Evolutionary conservation across 2,113 vertebrate species (phyloP).

Genomic region (Montifringilla adamsi): DNA sequence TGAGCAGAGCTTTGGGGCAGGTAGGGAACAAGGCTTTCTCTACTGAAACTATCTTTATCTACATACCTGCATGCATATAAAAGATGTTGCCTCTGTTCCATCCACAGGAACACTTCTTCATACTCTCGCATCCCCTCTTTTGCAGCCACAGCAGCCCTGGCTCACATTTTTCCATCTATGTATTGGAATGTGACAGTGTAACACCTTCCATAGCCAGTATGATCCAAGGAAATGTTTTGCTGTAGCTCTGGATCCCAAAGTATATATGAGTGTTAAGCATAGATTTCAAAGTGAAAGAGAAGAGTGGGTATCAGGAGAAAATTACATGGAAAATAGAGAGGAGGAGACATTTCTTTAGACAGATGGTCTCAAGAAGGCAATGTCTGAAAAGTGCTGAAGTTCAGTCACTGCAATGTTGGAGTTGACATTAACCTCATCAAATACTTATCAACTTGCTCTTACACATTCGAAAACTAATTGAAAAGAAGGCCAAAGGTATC

Average conservation of each 20-base stretch:
- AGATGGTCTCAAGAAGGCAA: background rate
- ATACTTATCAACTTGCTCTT: background rate
- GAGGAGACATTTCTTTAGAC: background rate
- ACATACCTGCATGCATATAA: background rate
- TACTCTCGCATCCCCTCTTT: background rate
- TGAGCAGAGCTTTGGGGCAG: background rate
- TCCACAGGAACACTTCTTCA: background rate
- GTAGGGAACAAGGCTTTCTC: background rate
- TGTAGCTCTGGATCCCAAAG: background rate
- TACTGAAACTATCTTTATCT: background rate
- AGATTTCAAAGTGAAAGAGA: background rate
- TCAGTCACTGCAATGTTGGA: background rate
- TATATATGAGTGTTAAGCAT: background rate
- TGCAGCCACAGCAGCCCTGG: background rate
- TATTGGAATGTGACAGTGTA: background rate
- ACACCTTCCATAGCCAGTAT: background rate
- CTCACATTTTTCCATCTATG: background rate
- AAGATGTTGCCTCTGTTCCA: background rate
- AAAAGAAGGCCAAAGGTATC: background rate
- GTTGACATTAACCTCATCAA: background rate
- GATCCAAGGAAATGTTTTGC: background rate
- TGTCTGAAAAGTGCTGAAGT: background rate
- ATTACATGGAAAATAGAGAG: background rate
- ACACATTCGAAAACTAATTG: background rate
- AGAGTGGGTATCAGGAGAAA: background rate